Conservation (phyloP, 2,797 vertebrate species). For the Phrynocephalus vlangalii region DNA sequence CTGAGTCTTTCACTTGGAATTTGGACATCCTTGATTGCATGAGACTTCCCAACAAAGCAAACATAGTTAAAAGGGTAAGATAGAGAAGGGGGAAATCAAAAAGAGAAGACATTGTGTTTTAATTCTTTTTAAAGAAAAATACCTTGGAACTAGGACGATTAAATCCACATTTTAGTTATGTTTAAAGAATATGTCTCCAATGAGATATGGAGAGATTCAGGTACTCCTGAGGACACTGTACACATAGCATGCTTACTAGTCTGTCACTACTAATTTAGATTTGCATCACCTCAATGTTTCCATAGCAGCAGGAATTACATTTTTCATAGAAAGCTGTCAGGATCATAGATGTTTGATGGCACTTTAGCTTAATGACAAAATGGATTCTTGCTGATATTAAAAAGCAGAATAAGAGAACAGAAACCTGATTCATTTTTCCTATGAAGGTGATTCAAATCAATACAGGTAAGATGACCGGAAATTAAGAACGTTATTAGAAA, state of each 20-base stretch:
- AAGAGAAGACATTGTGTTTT: conserved; percentile 34
- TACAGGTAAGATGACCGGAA: conserved; percentile 58
- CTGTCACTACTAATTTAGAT: conserved; percentile 75
- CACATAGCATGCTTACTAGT: conserved; percentile 62
- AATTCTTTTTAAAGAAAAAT: conserved; percentile 59
- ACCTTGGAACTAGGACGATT: conserved; percentile 47
- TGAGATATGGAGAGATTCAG: conserved; percentile 53
- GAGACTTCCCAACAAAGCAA: background rate
- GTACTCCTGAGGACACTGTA: conserved; percentile 56
- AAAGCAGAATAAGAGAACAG: conserved; percentile 21
- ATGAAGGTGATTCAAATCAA: conserved; percentile 59
- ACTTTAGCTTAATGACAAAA: conserved; percentile 66
- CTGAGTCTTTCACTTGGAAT: background rate
- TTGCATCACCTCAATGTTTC: conserved; percentile 73
- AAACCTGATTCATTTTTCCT: conserved; percentile 64
- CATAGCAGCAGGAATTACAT: conserved; percentile 73
- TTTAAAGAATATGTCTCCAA: conserved; percentile 45
- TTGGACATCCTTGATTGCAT: background rate
- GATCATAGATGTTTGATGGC: conserved; percentile 42
- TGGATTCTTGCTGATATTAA: conserved; percentile 62
- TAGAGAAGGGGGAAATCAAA: background rate
- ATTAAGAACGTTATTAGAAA: conserved; percentile 57
- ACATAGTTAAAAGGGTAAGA: too few species aligned
- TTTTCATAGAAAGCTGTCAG: conserved; percentile 64
- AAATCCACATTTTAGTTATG: conserved; percentile 58